phyloP scores from a whole-genome alignment of 1,140 invertebrate genomes.

The Brachystomella parvula region DNA sequence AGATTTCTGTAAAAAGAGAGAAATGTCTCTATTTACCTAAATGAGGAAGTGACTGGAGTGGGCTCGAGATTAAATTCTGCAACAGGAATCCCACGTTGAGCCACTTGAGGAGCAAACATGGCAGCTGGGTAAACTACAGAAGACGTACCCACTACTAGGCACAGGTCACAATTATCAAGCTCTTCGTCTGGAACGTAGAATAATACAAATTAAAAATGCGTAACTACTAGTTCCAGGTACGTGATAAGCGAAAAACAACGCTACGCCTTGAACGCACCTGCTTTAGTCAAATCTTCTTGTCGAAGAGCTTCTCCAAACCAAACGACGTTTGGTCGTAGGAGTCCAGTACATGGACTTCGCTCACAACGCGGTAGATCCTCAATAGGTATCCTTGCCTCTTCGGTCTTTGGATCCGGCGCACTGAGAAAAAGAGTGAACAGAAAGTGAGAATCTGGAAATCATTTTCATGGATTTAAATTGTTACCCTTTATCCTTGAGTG shows the following conservation, averaged over 20 bases:
- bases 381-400: slow-evolving; percentile 53
- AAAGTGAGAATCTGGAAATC: slow-evolving; percentile 11
- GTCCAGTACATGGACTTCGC: slow-evolving; percentile 54
- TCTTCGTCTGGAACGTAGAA: slow-evolving; percentile 47
- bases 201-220: background rate
- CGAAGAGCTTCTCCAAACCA: slow-evolving; percentile 84
- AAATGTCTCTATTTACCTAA: slow-evolving; percentile 50
- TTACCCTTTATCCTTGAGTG: slow-evolving; percentile 54
- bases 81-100: slow-evolving; percentile 65
- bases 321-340: slow-evolving; percentile 76
- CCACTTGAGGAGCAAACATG: slow-evolving; percentile 77
- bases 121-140: slow-evolving; percentile 86
- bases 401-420: slow-evolving; percentile 46
- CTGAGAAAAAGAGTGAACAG: slow-evolving; percentile 42
- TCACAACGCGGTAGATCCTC: slow-evolving; percentile 64
- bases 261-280: slow-evolving; percentile 47
- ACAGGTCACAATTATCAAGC: slow-evolving; percentile 67
- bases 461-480: slow-evolving; percentile 17
- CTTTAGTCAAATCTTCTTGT: slow-evolving; percentile 52
- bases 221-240: background rate
- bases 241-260: background rate
- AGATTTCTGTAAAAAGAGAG: slow-evolving; percentile 17
- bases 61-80: slow-evolving; percentile 83
- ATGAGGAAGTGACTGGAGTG: slow-evolving; percentile 60
- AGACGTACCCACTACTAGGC: slow-evolving; percentile 76